phyloP scores from a whole-genome alignment of 2,888 invertebrate species.

The Polyommatus iphigenia region DNA sequence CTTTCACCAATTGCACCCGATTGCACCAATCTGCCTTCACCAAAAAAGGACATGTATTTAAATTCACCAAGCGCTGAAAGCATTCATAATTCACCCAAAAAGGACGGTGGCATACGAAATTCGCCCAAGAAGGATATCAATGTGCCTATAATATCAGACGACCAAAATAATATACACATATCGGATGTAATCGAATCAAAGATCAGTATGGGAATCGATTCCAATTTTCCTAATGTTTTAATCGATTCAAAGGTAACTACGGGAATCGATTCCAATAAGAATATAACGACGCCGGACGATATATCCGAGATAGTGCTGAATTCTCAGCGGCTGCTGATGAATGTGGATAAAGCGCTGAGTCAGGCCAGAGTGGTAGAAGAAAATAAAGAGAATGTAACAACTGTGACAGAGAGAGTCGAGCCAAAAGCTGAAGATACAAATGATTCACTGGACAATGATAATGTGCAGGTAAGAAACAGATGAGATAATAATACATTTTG shows the following conservation, averaged over 20 bases:
- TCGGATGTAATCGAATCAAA: conserved; percentile 37
- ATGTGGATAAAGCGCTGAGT: conserved; percentile 66
- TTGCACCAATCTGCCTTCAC: neutral
- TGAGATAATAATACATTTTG: neutral
- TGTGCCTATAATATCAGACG: conserved; percentile 33
- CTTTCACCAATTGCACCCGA: neutral
- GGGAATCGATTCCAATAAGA: conserved; percentile 48
- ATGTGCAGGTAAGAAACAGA: neutral
- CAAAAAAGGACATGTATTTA: neutral
- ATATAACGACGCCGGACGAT: conserved; percentile 45
- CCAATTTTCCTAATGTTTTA: conserved; percentile 39
- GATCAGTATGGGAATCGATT: conserved; percentile 39
- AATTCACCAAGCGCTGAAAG: neutral
- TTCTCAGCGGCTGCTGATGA: conserved; percentile 65
- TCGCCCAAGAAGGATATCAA: neutral
- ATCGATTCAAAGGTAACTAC: neutral
- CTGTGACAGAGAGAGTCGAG: conserved; percentile 32
- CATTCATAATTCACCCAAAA: neutral
- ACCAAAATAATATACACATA: conserved; percentile 40
- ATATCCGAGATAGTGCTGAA: conserved; percentile 67
- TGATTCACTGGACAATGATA: neutral
- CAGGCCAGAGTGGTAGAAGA: conserved; percentile 38
- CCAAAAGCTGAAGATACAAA: conserved; percentile 32
- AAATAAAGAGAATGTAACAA: conserved; percentile 31
- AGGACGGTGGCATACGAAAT: neutral